Evolutionary conservation across 2,888 invertebrate genomes (phyloP).

Genomic region (Cephonodes hylas): DNA sequence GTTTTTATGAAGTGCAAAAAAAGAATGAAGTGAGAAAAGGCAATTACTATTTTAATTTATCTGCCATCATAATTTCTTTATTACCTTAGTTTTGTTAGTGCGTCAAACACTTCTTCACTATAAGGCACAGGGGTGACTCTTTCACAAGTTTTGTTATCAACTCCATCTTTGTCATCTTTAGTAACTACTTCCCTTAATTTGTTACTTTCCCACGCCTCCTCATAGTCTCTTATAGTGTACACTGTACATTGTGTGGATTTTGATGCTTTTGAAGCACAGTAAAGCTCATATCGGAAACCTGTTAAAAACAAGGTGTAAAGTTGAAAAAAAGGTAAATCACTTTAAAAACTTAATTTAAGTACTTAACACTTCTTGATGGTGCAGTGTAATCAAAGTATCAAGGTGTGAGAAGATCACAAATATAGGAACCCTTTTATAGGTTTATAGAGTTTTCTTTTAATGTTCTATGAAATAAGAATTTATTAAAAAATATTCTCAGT

Average conservation of each 20-base stretch:
- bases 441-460: too few species aligned
- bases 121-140: conserved; percentile 67
- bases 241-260: conserved; percentile 95
- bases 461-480: too few species aligned
- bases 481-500: too few species aligned
- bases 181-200: conserved; percentile 51
- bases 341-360: too few species aligned
- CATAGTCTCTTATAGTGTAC: conserved; percentile 88
- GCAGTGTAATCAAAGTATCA: too few species aligned
- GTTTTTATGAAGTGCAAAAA: too few species aligned
- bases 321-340: not conserved
- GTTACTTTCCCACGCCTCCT: conserved; percentile 90
- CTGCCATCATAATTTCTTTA: not conserved
- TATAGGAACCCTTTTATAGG: too few species aligned
- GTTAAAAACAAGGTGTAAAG: conserved; percentile 22
- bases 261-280: conserved; percentile 93
- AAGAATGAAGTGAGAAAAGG: too few species aligned
- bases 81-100: conserved; percentile 82
- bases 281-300: conserved; percentile 97
- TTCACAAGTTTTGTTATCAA: conserved; percentile 16
- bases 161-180: not conserved
- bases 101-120: conserved; percentile 88
- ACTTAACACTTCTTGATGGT: too few species aligned
- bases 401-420: too few species aligned
- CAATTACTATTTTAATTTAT: not conserved